Base-by-base conservation (phyloP, 2,113 vertebrate species). In the Pseudois nayaur region DNA sequence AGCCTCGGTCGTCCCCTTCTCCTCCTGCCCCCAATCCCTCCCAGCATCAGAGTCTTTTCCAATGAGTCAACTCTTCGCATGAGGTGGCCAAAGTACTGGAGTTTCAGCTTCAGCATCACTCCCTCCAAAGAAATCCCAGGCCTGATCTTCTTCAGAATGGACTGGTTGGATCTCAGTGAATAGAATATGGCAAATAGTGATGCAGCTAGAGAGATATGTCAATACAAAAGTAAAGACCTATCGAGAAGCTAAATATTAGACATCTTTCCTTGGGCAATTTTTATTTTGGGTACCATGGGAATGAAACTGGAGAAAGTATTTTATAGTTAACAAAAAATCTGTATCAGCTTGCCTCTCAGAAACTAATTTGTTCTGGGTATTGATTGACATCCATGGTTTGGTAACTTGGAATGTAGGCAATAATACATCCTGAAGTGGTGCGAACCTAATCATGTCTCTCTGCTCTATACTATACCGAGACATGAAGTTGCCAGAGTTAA, bases 211-310 rank as follows among this genome's bases (percentile, higher is more conserved):
- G 3, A 60, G 45, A 55, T 81, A 71, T 67, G 57, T 27, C 11
- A 17, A 14, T 11, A 62, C 12, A 43, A 5, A 43, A 93, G 6
- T 27, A 52, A 87, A 62, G 11, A 14, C 15, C 6, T 12, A 27
- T 3, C 12, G 52, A 50, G 4, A 62, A 17, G 40, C 16, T 33
- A 11, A 88, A 45, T 6, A 67, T 85, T 50, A 88, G n/a, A 74
- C 3, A 55, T 50, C 15, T 92, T 92, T 93, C 55, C 57, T 79
- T 0, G 0, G 54, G n/a, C 43, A 84, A 21, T 52, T 95, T 67
- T 96, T 84, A 97, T 84, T 95, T 74, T 15, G 23, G 1, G 36
- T 95, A 78, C 54, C 40, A 82, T 92, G 91, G 93, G 89, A 94
- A 96, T 76, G 71, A 79, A 17, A 40, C 6, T 48, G 33, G 21